These are phyloP conservation scores for Yponomeuta plumbellus DNA, from an alignment of 2,888 invertebrate genomes.

Conservation along the genomic window DNA sequence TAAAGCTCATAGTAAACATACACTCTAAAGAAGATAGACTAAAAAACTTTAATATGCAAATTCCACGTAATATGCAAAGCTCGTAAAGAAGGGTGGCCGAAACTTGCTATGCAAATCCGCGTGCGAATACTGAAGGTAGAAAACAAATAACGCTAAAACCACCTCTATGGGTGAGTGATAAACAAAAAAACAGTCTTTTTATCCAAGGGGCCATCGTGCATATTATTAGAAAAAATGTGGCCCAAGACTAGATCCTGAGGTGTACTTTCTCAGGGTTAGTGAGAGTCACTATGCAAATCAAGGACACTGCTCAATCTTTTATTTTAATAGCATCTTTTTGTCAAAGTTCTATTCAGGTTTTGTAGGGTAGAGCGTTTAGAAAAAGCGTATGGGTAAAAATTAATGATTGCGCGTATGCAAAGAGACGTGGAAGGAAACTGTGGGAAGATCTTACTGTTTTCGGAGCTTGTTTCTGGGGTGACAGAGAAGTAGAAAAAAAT, in stretches of 20 bases:
- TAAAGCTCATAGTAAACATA: constrained; percentile 67
- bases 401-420: constrained; percentile 70
- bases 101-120: constrained; percentile 73
- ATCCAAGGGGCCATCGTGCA: constrained; percentile 42
- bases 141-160: constrained; percentile 69
- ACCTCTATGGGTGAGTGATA: constrained; percentile 65
- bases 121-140: constrained; percentile 63
- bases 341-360: constrained; percentile 55
- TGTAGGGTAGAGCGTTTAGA: constrained; percentile 47
- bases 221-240: constrained; percentile 31
- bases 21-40: constrained; percentile 51
- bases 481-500: background rate
- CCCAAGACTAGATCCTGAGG: constrained; percentile 47
- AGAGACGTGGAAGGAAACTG: constrained; percentile 38
- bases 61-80: constrained; percentile 42
- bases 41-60: constrained; percentile 67
- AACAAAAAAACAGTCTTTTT: constrained; percentile 67
- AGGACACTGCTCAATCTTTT: constrained; percentile 67
- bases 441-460: constrained; percentile 44
- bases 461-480: constrained; percentile 26
- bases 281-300: constrained; percentile 62
- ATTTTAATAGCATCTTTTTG: constrained; percentile 74
- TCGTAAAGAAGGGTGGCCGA: constrained; percentile 42
- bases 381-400: constrained; percentile 51
- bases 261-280: constrained; percentile 56